Base-by-base conservation (phyloP, 2,113 vertebrate genomes). In the Brachionichthys hirsutus region DNA sequence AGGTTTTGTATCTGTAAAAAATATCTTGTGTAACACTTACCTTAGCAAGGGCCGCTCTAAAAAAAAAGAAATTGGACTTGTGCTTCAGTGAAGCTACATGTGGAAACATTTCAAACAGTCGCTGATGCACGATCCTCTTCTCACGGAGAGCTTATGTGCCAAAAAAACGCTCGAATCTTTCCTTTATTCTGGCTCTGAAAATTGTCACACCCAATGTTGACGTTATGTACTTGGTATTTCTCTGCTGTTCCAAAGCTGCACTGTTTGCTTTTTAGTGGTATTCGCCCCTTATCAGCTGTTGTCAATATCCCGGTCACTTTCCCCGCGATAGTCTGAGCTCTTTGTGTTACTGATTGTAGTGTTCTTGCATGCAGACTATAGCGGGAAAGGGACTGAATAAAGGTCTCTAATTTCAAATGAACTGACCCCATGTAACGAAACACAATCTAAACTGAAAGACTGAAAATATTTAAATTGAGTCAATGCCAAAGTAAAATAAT, bases 1-100 rank as follows among this genome's bases (percentile, higher is more conserved):
- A 71, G 22, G 54, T 49, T 42, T 73, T 77, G 82, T 75, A 88
- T 88, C 8, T 30, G 79, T 70, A 11, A 63, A 67, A 72, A 67
- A 38, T 46, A 52, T 24, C 53, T 44, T 19, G 70, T 72, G 62
- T 61, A 46, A 59, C 62, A 64, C 51, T 58, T 12, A 58, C 70
- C 73, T 75, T 65, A 80, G 82, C 49, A 67, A 63, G 36, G 41
- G 17, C 40, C 55, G 15, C 18, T 67, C 53, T 15, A 61, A 42
- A 38, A 1, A 38, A 35, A 35, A 9, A 35, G 34, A 35, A 35
- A 12, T 49, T 60, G 52, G 58, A 68, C 4, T 30, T 47, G 13
- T 54, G 75, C 72, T 81, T 81, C 73, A 68, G 44, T 59, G 65
- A 81, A 75, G 24, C 24, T 30, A 40, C 62, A 71, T 61, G 46